phyloP scores from a whole-genome alignment of 2,113 vertebrate genomes.

The Prunella fulvescens region DNA sequence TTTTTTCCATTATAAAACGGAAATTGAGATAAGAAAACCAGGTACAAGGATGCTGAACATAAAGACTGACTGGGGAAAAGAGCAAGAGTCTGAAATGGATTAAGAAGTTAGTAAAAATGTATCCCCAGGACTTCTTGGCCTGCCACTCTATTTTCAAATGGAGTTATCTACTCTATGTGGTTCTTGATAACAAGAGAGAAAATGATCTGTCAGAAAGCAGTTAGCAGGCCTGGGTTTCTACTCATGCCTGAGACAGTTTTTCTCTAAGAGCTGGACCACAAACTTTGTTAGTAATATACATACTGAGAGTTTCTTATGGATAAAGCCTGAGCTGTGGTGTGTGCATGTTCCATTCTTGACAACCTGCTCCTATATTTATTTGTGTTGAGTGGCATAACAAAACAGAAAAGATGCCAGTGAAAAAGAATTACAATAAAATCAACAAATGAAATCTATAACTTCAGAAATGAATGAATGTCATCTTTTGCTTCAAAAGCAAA shows the following conservation, averaged over 20 bases:
- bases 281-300: constrained; percentile 37
- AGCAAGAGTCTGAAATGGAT: constrained; percentile 28
- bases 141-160: constrained; percentile 59
- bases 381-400: constrained; percentile 42
- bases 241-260: background rate
- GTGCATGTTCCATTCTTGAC: background rate
- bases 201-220: constrained; percentile 61
- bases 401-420: constrained; percentile 2
- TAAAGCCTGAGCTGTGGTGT: background rate
- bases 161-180: constrained; percentile 43
- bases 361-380: constrained; percentile 21
- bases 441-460: constrained; percentile 43
- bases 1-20: constrained; percentile 14
- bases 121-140: constrained; percentile 51
- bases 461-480: constrained; percentile 46
- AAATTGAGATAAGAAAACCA: constrained; percentile 33
- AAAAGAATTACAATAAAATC: constrained; percentile 21
- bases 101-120: constrained; percentile 53
- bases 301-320: background rate
- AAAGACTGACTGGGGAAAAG: constrained; percentile 44
- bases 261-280: background rate
- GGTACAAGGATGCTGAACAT: constrained; percentile 18
- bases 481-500: constrained; percentile 58
- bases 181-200: constrained; percentile 53
- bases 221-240: constrained; percentile 17